These are phyloP conservation scores for Porites rus DNA, from an alignment of 92 coral and sea anemone genomes.

Conservation along the genomic window DNA sequence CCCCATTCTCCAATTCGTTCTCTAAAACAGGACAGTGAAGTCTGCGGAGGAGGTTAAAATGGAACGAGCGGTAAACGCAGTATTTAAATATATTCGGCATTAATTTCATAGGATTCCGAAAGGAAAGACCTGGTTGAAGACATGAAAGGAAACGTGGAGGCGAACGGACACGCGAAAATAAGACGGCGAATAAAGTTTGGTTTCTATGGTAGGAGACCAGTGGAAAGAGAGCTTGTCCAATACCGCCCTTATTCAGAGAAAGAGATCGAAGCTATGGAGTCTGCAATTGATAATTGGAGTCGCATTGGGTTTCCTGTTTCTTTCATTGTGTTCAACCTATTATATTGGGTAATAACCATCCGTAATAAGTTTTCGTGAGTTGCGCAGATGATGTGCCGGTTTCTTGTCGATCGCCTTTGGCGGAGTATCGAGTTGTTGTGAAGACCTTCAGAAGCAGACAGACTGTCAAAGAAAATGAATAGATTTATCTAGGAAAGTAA, in stretches of 20 bases:
- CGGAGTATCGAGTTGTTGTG: neutral
- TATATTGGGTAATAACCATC: slow-evolving; percentile 75
- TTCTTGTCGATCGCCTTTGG: neutral
- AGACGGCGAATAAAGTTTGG: slow-evolving; percentile 22
- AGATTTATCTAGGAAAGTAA: neutral
- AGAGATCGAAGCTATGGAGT: slow-evolving; percentile 83
- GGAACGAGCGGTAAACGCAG: too few relatives aligned
- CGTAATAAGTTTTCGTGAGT: slow-evolving; percentile 20
- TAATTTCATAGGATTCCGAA: slow-evolving; percentile 51
- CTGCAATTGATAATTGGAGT: slow-evolving; percentile 71
- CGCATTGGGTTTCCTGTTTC: slow-evolving; percentile 83
- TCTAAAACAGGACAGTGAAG: too few relatives aligned
- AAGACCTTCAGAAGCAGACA: neutral
- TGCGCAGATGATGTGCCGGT: neutral
- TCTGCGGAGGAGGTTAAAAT: too few relatives aligned
- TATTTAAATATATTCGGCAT: neutral
- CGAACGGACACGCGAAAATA: slow-evolving; percentile 27
- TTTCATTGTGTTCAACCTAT: slow-evolving; percentile 71
- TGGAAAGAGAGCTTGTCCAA: slow-evolving; percentile 42
- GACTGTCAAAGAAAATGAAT: neutral
- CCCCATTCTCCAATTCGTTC: too few relatives aligned
- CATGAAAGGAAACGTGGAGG: slow-evolving; percentile 53
- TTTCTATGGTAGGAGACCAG: slow-evolving; percentile 9
- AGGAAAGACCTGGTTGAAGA: slow-evolving; percentile 53
- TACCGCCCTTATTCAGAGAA: slow-evolving; percentile 79